These are phyloP conservation scores for Euleptes europaea DNA, from an alignment of 2,113 vertebrate species.

Conservation along the genomic window DNA sequence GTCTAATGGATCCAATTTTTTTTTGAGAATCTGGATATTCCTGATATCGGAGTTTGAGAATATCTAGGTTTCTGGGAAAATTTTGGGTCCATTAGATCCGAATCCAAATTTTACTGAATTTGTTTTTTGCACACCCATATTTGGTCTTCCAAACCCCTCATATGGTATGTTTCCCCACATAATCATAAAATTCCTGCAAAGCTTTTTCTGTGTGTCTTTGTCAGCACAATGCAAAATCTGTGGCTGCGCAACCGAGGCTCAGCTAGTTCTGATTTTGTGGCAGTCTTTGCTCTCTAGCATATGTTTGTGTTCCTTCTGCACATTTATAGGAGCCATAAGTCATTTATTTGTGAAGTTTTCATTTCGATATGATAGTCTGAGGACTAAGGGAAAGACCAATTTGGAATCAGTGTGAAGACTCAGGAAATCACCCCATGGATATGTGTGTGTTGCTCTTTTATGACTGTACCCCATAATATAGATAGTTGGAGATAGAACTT, in stretches of 20 bases:
- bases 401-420: neutral
- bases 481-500: neutral
- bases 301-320: neutral
- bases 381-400: neutral
- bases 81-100: too few species aligned
- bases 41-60: too few species aligned
- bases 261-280: neutral
- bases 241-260: neutral
- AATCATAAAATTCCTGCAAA: neutral
- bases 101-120: too few species aligned
- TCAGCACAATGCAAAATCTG: neutral
- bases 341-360: neutral
- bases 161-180: neutral
- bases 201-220: neutral
- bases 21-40: too few species aligned
- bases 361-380: neutral
- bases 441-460: neutral
- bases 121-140: too few species aligned
- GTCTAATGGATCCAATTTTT: too few species aligned
- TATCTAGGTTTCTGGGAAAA: too few species aligned
- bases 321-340: neutral
- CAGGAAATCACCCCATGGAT: too few species aligned
- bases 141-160: neutral
- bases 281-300: too few species aligned
- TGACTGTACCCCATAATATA: neutral